phyloP scores from a whole-genome alignment of 2,797 vertebrate species.

The Etheostoma perlongum region DNA sequence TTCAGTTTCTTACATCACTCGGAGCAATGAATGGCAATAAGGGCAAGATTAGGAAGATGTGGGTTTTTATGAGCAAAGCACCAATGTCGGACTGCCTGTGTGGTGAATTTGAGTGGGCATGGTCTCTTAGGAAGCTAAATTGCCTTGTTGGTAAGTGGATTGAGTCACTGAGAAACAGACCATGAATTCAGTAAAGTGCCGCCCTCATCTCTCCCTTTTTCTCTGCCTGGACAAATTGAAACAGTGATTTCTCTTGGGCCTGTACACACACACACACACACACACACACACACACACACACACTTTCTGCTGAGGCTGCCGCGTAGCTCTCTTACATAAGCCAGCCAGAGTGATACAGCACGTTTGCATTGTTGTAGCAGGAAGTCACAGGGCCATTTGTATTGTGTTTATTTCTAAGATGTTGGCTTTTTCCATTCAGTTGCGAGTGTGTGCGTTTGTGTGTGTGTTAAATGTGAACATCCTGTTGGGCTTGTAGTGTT shows the following conservation, averaged over 20 bases:
- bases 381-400: conserved; percentile 72
- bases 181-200: conserved; percentile 77
- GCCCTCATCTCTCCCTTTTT: conserved; percentile 43
- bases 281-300: conserved; percentile 41
- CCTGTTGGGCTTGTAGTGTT: conserved; percentile 67
- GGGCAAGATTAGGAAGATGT: conserved; percentile 40
- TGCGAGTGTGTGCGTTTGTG: conserved; percentile 44
- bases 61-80: conserved; percentile 19
- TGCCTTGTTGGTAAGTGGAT: conserved; percentile 74
- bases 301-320: conserved; percentile 29
- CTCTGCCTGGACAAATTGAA: conserved; percentile 72
- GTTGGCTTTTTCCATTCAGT: conserved; percentile 69
- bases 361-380: conserved; percentile 80
- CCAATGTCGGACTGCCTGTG: conserved; percentile 41
- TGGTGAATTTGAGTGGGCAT: conserved; percentile 35
- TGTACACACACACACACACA: conserved; percentile 33
- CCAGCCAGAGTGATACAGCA: conserved; percentile 69
- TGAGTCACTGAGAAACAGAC: conserved; percentile 72
- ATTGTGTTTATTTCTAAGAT: conserved; percentile 81
- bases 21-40: conserved; percentile 30
- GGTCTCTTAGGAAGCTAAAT: conserved; percentile 58
- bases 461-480: conserved; percentile 65
- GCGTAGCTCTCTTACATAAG: conserved; percentile 75
- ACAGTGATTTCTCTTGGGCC: conserved; percentile 73
- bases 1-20: conserved; percentile 45